A percentile compares a stretch with the other conserved stretches of the same genome.
Evolutionary conservation across 2,888 invertebrate genomes (phyloP).

Genomic region (Caenorhabditis japonica): DNA sequence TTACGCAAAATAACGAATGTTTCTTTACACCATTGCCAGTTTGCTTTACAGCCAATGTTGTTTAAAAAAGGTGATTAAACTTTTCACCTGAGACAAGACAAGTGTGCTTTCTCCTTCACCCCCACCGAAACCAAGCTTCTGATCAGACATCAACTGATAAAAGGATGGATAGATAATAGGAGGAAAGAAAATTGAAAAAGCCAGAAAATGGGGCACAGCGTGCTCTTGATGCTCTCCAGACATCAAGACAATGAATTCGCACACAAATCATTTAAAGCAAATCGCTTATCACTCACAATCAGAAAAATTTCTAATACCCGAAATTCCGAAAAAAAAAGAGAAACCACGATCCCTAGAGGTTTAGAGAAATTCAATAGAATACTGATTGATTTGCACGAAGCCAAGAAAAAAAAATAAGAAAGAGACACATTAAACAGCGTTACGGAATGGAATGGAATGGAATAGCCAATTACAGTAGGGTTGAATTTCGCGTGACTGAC

Average conservation of each 20-base stretch:
- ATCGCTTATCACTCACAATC: too few relatives aligned
- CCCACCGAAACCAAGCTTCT: too few relatives aligned
- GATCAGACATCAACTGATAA: constrained; percentile 11
- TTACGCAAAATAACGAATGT: too few relatives aligned
- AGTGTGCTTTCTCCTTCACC: too few relatives aligned
- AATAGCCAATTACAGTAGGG: constrained; percentile 45
- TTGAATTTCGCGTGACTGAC: constrained; percentile 43
- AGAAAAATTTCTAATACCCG: too few relatives aligned
- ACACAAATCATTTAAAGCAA: too few relatives aligned
- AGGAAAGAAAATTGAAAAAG: not conserved
- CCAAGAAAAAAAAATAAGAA: not conserved
- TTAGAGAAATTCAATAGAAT: not conserved
- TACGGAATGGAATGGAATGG: constrained; percentile 3
- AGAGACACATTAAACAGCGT: not conserved
- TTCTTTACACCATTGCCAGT: too few relatives aligned
- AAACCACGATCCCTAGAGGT: not conserved
- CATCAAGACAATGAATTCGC: too few relatives aligned
- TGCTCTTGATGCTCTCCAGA: too few relatives aligned
- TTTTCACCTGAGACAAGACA: constrained; percentile 7
- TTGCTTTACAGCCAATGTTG: too few relatives aligned
- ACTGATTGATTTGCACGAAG: constrained; percentile 12
- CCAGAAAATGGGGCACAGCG: too few relatives aligned
- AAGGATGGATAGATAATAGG: not conserved
- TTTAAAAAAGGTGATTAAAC: too few relatives aligned
- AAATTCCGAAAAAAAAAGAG: not conserved